Evolutionary conservation across 2,888 invertebrate genomes (phyloP).

Genomic region (Coelogynopora nodosa): DNA sequence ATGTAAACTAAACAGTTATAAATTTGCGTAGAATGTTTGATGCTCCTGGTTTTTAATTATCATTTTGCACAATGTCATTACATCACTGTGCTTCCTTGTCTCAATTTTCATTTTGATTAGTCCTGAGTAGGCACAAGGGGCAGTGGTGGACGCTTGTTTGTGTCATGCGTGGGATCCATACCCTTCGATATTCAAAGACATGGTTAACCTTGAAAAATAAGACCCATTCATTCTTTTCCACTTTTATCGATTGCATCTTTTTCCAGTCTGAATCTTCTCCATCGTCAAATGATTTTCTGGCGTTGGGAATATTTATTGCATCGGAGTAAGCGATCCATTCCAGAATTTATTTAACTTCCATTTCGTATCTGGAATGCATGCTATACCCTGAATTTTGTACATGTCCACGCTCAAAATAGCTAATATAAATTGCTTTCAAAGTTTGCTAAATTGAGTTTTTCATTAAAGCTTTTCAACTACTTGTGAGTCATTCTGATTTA

Average conservation of each 20-base stretch:
- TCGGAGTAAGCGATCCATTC: background rate
- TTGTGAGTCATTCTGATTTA: background rate
- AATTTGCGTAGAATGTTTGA: background rate
- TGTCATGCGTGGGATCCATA: background rate
- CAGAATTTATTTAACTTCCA: background rate
- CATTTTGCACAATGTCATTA: background rate
- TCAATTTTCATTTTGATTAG: background rate
- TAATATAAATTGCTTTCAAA: background rate
- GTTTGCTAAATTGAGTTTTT: background rate
- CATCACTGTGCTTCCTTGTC: background rate
- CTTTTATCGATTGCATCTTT: background rate
- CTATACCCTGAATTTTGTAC: background rate
- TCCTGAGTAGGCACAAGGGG: background rate
- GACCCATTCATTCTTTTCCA: background rate
- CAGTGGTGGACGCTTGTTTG: background rate
- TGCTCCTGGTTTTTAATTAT: background rate
- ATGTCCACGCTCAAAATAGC: background rate
- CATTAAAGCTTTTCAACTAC: background rate
- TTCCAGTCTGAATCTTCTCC: background rate
- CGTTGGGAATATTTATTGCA: background rate
- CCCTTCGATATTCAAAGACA: background rate
- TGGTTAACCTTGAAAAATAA: background rate
- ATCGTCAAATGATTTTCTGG: background rate
- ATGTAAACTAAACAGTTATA: background rate
- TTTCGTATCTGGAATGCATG: background rate